Conservation (phyloP, 2,113 vertebrate species). For the Corythornis madagascariensis region DNA sequence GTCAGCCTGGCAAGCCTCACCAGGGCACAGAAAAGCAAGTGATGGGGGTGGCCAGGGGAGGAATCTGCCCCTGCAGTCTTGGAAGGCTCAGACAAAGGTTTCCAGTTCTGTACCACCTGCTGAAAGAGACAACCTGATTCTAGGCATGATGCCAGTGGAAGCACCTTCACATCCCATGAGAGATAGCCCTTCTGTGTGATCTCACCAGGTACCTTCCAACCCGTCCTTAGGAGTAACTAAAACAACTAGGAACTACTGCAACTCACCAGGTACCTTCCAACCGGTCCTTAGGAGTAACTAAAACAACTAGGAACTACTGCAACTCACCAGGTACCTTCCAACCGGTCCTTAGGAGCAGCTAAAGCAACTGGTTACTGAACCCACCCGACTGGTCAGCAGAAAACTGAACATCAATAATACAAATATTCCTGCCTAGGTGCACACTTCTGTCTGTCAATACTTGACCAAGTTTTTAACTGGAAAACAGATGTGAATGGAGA, state of each 20-base stretch:
- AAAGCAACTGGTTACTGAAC: not conserved
- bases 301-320: not conserved
- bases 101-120: not conserved
- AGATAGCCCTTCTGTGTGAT: not conserved
- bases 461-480: not conserved
- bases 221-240: too few species aligned
- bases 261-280: too few species aligned
- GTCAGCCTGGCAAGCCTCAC: not conserved
- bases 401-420: too few species aligned
- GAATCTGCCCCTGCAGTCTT: not conserved
- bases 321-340: not conserved
- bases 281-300: not conserved
- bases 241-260: too few species aligned
- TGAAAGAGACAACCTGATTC: not conserved
- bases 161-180: not conserved
- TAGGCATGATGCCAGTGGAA: not conserved
- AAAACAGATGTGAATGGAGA: not conserved
- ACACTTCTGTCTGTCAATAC: not conserved
- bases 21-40: not conserved
- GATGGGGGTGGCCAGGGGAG: not conserved
- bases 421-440: not conserved
- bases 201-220: not conserved
- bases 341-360: not conserved
- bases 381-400: not conserved
- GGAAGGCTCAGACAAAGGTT: not conserved